Conservation (phyloP, 2,888 invertebrate species). For the Apodemia mormo region DNA sequence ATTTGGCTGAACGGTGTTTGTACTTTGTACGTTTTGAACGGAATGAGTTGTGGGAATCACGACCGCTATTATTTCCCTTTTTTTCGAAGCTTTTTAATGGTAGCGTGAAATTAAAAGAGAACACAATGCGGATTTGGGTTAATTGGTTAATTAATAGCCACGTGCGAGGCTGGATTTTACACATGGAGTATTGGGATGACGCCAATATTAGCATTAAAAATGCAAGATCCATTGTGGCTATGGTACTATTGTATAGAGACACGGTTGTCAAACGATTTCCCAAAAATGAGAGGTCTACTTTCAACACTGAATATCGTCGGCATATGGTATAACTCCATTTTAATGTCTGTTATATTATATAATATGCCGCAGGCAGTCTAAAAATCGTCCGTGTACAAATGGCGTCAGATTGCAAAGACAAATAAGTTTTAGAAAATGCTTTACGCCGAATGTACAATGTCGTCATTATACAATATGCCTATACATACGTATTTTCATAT, state of each 20-base stretch:
- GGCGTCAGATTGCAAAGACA: too few species aligned
- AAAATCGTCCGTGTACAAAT: too few species aligned
- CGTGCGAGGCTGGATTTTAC: conserved; percentile 58
- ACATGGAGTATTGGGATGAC: conserved; percentile 61
- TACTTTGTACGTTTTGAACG: conserved; percentile 43
- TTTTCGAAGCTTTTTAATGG: conserved; percentile 45
- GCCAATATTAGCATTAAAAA: conserved; percentile 63
- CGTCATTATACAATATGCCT: too few species aligned
- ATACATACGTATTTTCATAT: too few species aligned
- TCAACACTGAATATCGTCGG: too few species aligned
- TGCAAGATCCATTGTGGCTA: conserved; percentile 27
- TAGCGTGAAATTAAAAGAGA: conserved; percentile 67
- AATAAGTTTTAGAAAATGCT: too few species aligned
- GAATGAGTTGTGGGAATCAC: conserved; percentile 54
- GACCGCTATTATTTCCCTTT: conserved; percentile 51
- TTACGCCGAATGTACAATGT: too few species aligned
- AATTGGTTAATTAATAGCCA: conserved; percentile 79
- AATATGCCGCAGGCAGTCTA: too few species aligned
- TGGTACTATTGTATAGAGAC: neutral
- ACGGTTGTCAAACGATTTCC: too few species aligned
- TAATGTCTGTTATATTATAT: too few species aligned
- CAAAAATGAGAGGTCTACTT: too few species aligned
- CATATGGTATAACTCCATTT: too few species aligned
- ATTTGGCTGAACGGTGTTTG: conserved; percentile 51
- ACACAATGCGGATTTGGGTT: conserved; percentile 63